Conservation (phyloP, 2,888 invertebrate genomes). For the Ganaspis brasiliensis region DNA sequence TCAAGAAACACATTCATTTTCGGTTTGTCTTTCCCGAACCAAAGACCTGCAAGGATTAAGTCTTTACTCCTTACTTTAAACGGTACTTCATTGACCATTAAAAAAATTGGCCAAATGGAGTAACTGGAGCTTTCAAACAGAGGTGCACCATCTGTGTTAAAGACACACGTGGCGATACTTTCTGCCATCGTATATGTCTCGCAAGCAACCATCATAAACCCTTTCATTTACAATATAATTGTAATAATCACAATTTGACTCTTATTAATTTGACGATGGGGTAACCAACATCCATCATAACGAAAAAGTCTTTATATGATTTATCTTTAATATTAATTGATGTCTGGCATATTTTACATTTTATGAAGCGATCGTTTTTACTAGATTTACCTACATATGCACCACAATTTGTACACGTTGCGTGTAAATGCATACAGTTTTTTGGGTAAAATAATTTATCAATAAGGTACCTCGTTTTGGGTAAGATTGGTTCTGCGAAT, state of each 20-base stretch:
- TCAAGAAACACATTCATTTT: slow-evolving; percentile 2
- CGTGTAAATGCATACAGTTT: not conserved
- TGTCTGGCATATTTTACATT: not conserved
- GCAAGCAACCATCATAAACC: not conserved
- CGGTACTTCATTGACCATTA: slow-evolving; percentile 5
- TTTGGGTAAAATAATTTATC: slow-evolving; percentile 6
- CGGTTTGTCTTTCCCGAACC: slow-evolving; percentile 1
- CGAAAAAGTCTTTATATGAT: not conserved
- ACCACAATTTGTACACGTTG: not conserved
- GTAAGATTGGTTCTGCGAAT: not conserved
- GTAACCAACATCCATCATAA: not conserved
- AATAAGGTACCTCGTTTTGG: not conserved
- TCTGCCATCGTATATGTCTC: not conserved
- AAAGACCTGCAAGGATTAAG: slow-evolving; percentile 1
- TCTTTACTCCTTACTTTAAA: not conserved
- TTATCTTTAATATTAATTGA: not conserved
- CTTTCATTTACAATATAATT: not conserved
- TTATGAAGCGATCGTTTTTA: not conserved
- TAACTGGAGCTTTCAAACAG: not conserved
- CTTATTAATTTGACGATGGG: not conserved
- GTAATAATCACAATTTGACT: not conserved
- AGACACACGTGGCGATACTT: not conserved
- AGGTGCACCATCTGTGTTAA: slow-evolving; percentile 4
- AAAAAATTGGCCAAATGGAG: slow-evolving; percentile 3
- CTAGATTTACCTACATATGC: not conserved